Evolutionary conservation across 2,888 invertebrate genomes (phyloP).

Genomic region (Leucophenga maculata): DNA sequence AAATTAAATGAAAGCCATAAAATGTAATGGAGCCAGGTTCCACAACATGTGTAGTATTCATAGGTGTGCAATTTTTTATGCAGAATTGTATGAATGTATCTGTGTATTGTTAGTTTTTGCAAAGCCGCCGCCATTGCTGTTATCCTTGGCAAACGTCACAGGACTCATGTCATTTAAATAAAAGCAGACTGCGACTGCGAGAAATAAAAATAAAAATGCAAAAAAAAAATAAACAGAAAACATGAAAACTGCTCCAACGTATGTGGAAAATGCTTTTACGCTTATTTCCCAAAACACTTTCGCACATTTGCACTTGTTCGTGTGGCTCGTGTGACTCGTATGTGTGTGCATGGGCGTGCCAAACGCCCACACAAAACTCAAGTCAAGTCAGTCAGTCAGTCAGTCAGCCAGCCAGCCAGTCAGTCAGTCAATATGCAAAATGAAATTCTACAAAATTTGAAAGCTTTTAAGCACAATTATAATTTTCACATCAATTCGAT

Average conservation of each 20-base stretch:
- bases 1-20: slow-evolving; percentile 19
- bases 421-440: not conserved
- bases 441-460: not conserved
- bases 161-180: not conserved
- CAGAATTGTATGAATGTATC: slow-evolving; percentile 1
- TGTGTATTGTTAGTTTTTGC: not conserved
- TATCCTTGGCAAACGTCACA: too few relatives aligned
- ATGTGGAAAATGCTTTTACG: slow-evolving; percentile 21
- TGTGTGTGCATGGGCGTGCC: not conserved
- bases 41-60: not conserved
- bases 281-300: slow-evolving; percentile 27
- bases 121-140: not conserved
- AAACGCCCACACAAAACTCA: not conserved
- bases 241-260: not conserved
- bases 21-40: slow-evolving; percentile 3
- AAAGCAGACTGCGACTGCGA: not conserved
- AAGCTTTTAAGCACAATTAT: too few relatives aligned
- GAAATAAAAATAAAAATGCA: not conserved
- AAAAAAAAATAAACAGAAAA: slow-evolving; percentile 3
- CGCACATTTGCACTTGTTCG: slow-evolving; percentile 6
- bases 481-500: too few relatives aligned
- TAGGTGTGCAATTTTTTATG: slow-evolving; percentile 24
- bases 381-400: too few relatives aligned
- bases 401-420: too few relatives aligned
- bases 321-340: too few relatives aligned